phyloP scores from a whole-genome alignment of 2,888 invertebrate species.

The Sinodicranocentrus sp. region DNA sequence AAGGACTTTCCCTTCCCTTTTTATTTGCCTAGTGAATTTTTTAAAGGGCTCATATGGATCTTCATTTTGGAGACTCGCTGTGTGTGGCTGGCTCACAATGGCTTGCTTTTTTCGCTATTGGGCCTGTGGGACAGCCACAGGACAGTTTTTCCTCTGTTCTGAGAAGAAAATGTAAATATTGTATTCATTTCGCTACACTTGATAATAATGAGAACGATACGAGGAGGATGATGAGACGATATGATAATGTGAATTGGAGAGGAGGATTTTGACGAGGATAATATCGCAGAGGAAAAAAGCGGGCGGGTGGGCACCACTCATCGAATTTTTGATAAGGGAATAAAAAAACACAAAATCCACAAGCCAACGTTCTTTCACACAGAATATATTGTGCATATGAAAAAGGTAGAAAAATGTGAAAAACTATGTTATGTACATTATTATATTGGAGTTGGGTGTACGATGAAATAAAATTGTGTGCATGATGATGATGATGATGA shows the following conservation, averaged over 20 bases:
- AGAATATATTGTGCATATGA: too few species aligned
- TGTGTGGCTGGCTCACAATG: conserved; percentile 53
- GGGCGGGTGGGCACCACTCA: too few species aligned
- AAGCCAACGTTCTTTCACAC: too few species aligned
- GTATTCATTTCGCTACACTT: conserved; percentile 25
- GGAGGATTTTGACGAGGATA: conserved; percentile 56
- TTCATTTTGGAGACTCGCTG: conserved; percentile 23
- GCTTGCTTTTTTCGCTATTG: conserved; percentile 21
- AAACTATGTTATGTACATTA: too few species aligned
- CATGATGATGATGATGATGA: too few species aligned
- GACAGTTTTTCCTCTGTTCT: conserved; percentile 42
- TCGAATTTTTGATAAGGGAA: background rate
- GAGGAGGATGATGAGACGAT: conserved; percentile 39
- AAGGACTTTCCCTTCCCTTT: background rate
- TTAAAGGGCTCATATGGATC: conserved; percentile 40
- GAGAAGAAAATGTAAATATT: conserved; percentile 1
- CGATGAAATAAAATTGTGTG: too few species aligned
- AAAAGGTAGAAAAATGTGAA: background rate
- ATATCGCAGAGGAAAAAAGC: conserved; percentile 36
- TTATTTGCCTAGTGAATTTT: conserved; percentile 54
- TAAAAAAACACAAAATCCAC: background rate
- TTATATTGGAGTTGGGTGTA: too few species aligned
- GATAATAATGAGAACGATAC: conserved; percentile 44
- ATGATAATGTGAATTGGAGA: conserved; percentile 43
- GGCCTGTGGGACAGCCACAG: conserved; percentile 60